Evolutionary conservation across 2,888 invertebrate species (phyloP).

Genomic region (Drosophila recens): DNA sequence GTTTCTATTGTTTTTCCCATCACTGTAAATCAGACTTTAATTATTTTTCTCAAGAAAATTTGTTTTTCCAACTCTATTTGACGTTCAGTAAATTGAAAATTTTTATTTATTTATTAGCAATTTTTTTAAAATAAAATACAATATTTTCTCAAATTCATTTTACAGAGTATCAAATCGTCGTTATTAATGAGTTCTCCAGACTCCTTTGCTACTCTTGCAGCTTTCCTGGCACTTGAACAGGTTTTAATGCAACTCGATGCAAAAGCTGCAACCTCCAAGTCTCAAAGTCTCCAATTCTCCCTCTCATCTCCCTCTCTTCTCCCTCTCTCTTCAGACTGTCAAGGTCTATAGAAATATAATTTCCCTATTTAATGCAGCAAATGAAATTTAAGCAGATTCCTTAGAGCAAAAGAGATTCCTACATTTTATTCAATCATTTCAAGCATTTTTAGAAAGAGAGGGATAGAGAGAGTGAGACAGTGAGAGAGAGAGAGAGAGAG

Average conservation of each 20-base stretch:
- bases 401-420: constrained; percentile 1
- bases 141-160: no score
- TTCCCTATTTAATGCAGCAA: constrained; percentile 53
- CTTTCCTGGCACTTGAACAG: constrained; percentile 60
- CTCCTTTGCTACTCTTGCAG: constrained; percentile 46
- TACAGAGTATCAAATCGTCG: constrained; percentile 2
- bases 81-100: no score
- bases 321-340: background rate
- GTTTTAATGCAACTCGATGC: constrained; percentile 40
- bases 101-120: no score
- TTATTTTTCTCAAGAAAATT: no score
- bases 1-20: no score
- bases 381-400: constrained; percentile 64
- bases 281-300: background rate
- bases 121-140: no score
- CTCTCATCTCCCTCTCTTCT: background rate
- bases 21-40: no score
- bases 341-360: constrained; percentile 52
- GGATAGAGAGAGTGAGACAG: background rate
- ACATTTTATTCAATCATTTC: constrained; percentile 36
- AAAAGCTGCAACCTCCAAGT: constrained; percentile 1
- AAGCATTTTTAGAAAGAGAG: background rate
- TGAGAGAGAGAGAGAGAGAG: background rate
- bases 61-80: no score
- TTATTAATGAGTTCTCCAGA: background rate